phyloP scores from a whole-genome alignment of 2,797 vertebrate genomes.

The Peromyscus attwateri region DNA sequence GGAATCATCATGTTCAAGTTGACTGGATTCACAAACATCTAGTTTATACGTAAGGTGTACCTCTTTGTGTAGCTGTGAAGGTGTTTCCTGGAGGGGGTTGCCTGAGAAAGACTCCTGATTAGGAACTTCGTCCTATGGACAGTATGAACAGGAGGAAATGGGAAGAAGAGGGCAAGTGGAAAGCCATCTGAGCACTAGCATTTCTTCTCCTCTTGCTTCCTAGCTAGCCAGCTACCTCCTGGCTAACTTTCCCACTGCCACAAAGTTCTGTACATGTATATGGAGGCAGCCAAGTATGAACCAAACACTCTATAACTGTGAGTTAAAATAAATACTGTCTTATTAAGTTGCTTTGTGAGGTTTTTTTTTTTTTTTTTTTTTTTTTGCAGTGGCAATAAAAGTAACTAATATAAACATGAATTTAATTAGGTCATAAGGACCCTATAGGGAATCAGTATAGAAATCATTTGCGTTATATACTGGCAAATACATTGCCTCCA shows the following conservation, averaged over 20 bases:
- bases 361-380: fast-evolving
- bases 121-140: neutral
- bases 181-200: neutral
- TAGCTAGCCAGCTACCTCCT: neutral
- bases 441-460: neutral
- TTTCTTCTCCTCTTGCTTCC: neutral
- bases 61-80: no score
- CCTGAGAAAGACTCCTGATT: neutral
- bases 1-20: no score
- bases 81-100: neutral
- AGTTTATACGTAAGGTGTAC: neutral
- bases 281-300: neutral
- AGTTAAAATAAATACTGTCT: neutral
- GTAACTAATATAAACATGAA: neutral
- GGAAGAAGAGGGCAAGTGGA: neutral
- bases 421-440: neutral
- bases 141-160: neutral
- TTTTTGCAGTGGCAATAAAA: neutral
- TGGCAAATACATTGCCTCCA: neutral
- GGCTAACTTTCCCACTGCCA: neutral
- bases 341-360: neutral
- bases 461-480: neutral
- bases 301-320: neutral
- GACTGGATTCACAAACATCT: neutral
- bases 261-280: neutral